Evolutionary conservation across 2,113 vertebrate species (phyloP), one percentile per base, ranked within the genome.

Genomic region (Mastomys coucha): DNA sequence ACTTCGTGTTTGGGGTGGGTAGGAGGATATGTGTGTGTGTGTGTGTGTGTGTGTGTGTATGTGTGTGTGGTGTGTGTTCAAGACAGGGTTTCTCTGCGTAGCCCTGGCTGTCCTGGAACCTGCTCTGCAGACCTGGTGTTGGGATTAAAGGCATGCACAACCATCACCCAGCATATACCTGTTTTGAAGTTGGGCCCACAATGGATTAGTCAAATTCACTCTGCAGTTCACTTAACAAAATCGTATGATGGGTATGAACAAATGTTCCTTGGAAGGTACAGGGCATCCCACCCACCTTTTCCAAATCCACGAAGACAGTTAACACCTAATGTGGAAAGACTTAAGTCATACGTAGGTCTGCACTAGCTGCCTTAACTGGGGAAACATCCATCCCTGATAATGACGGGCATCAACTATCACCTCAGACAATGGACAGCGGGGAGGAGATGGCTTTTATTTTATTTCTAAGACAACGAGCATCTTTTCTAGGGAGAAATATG

Each of bases 201-300:
- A 96, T 98, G 96, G 94, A 92, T 97, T 95, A 42, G 97, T 94
- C 96, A 93, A 94, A 90, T 49, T 96, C 88, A 87, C 95, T 82
- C 72, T 92, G 31, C 56, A 28, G 28, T 78, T 97, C 94, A 97
- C 95, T 73, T 88, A 95, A 93, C 88, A 96, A 75, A 97, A 97
- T 96, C 91, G 51, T 9, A 85, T 31, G 92, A 97, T 81, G 87
- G 92, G n/a, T 92, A 60, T 96, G 81, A 76, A 28, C 14, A 96
- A 91, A 94, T 19, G 26, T 67, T 94, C 22, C 69, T 45, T 92
- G 94, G 31, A 95, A 86, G 93, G 91, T 5, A 1, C 28, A 69
- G 12, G 76, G 17, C 33, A 53, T 67, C 69, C 36, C 22, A 14
- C 24, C 9, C 87, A 56, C 51, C 65, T 26, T 26, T 49, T 26